Evolutionary conservation across 2,888 invertebrate genomes (phyloP), one percentile per base, ranked within the genome.

Genomic region (Charanyca ferruginea): DNA sequence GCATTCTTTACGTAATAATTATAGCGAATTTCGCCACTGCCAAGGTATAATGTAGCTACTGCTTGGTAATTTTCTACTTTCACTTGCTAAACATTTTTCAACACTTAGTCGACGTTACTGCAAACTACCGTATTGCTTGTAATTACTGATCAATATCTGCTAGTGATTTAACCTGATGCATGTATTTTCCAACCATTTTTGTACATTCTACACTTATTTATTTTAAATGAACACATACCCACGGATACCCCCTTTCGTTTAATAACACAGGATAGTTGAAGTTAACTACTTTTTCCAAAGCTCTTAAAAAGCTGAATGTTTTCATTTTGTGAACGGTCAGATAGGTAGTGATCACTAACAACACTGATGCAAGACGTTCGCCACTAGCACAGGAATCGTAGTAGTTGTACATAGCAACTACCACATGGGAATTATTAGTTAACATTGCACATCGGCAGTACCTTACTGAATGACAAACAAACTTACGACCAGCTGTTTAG

Each of bases 211-310:
- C 20, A 22, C 44, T 28, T 53, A 16, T 7, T 41, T 25, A 23
- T 60, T 23, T 52, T 11, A 11, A 38, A 44, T 7, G 20, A 57
- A 35, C 9, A 84, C 87, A 71, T 84, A 92, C 92, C 90, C 77
- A 70, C 16, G 76, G 64, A 58, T 66, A 71, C 42, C 73, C 76
- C 72, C 81, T 80, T 69, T 89, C 84, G 54, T 88, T 80, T 52
- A 79, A 74, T 62, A 83, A 61, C 54, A 85, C 63, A 53, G 90
- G 90, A 83, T 88, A 89, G 67, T 88, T 87, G 42, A 90, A 89
- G 62, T 86, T 76, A 35, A 88, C 58, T 16, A 92, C 79, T 52
- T 85, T 80, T 71, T 88, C 85, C 1, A 92, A 63, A 23, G 83
- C 70, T 68, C 78, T 83, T 23, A 87, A 64, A 22, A 90, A 66